Evolutionary conservation across 1,140 invertebrate species (phyloP), one percentile per base, ranked within the genome.

Genomic region (Drosophila willistoni): DNA sequence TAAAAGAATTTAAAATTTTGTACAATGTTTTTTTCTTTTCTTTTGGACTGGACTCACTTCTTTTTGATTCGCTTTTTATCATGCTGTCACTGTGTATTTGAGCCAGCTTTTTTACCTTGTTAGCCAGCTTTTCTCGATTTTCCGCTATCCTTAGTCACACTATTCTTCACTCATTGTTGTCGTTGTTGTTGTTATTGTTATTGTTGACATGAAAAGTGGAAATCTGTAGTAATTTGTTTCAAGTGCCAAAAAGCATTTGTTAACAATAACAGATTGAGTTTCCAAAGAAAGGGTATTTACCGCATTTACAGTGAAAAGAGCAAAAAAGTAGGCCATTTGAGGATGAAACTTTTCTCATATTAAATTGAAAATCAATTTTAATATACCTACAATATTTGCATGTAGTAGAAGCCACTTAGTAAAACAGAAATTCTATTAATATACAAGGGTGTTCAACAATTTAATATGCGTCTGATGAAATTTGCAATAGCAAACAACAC

Each of bases 81-180:
- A 67, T 79, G 64, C 73, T 76, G 68, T 76, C 76, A 72, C 73
- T 64, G 71, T 79, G 67, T 65, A 44, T 68, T 72, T 73, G 68
- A 47, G 44, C 72, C 66, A 82, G 73, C 73, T 87, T 87, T 87
- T 87, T 79, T 83, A 87, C 84, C 79, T 86, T 87, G 84, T 89
- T 87, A 83, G 83, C 83, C 76, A 82, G 83, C 83, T 89, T 80
- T 65, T 83, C 83, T 83, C 77, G 83, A 82, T 77, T 87, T 82
- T 79, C 82, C 69, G 64, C 25, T 7, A 29, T 29, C 29, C 34
- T 36, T 5, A 10, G 34, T 29, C 29, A 29, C 29, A 29, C 29
- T 29, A 6, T 29, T 29, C 47, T 41, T 12, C 39, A 22, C 59
- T 12, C 17, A 1, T 29, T 29, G 29, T 19, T 14, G 1, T 22